These are phyloP conservation scores for Phymatocera aterrima DNA, from an alignment of 2,888 invertebrate genomes.

Conservation along the genomic window DNA sequence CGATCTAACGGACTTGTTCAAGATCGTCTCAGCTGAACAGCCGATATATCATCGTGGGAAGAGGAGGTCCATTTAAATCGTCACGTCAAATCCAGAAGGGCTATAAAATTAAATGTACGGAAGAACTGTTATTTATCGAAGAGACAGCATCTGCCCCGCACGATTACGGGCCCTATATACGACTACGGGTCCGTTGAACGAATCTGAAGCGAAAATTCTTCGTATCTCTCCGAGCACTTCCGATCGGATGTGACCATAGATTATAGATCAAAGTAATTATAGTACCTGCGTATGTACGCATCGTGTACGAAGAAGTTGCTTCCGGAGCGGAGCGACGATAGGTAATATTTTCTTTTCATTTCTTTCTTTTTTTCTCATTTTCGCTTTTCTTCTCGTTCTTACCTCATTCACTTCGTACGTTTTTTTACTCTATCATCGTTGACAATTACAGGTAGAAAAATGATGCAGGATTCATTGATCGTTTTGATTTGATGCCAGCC, in stretches of 20 bases:
- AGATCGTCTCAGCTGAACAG: constrained; percentile 27
- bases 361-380: not conserved
- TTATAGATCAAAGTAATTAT: constrained; percentile 7
- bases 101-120: constrained; percentile 1
- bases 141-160: not conserved
- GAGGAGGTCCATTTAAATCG: constrained; percentile 46
- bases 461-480: constrained; percentile 1
- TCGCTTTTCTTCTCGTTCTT: not conserved
- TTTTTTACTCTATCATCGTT: too few relatives aligned
- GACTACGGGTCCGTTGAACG: not conserved
- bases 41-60: constrained; percentile 37
- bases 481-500: constrained; percentile 1
- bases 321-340: not conserved
- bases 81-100: constrained; percentile 13
- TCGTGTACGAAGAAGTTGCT: not conserved
- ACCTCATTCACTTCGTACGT: too few relatives aligned
- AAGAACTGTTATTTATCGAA: constrained; percentile 15
- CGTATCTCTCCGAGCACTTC: not conserved
- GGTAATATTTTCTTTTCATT: not conserved
- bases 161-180: not conserved
- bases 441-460: not conserved
- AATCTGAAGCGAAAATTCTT: not conserved
- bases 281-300: not conserved
- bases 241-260: too few relatives aligned
- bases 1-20: constrained; percentile 41